Evolutionary conservation across 2,888 invertebrate species (phyloP), one percentile per base, ranked within the genome.

Genomic region (Catocala fraxini): DNA sequence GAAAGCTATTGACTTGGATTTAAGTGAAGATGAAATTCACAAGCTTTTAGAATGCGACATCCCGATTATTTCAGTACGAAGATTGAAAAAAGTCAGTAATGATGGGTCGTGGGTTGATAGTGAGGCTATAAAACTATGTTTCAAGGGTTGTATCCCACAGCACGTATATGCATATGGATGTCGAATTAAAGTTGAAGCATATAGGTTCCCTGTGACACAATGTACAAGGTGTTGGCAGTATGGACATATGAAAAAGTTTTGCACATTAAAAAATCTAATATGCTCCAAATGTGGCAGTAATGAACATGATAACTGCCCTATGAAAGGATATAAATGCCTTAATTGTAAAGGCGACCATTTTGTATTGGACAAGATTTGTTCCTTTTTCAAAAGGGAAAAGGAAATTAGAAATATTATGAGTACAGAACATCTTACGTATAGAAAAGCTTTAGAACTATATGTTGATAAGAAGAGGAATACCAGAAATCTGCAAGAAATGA

Each of bases 121-220:
- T 49, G 71, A 63, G 41, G 33, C 56, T 11, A 35, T 64, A 11
- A 53, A 63, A 56, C 35, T 68, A 6, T 51, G 56, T 35, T 68
- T 70, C 33, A 41, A 65, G 46, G 39, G 64, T 12, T 13, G 13
- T 39, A 7, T n/a, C 51, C 68, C 68, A 7, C 4, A 11, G 7
- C 52, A 63, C 51, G 46, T 65, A 12, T 57, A 60, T 46, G 62
- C 25, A n/a, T 67, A 64, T 51, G 67, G 54, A 4, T 59, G 55
- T 43, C 58, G 61, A 15, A 55, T 64, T 55, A 10, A 49, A 49
- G 49, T 35, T 9, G 49, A 65, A 35, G 10, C 56, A 10, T 69
- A 61, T 56, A 57, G 35, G 0, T 69, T 67, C n/a, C 68, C 67
- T 3, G 67, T 70, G 13, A 56, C 60, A 9, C 65, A 69, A 49